A percentile compares a stretch with the other conserved stretches of the same genome.
phyloP scores from a whole-genome alignment of 2,888 invertebrate genomes.

The Leptopilina myrica region DNA sequence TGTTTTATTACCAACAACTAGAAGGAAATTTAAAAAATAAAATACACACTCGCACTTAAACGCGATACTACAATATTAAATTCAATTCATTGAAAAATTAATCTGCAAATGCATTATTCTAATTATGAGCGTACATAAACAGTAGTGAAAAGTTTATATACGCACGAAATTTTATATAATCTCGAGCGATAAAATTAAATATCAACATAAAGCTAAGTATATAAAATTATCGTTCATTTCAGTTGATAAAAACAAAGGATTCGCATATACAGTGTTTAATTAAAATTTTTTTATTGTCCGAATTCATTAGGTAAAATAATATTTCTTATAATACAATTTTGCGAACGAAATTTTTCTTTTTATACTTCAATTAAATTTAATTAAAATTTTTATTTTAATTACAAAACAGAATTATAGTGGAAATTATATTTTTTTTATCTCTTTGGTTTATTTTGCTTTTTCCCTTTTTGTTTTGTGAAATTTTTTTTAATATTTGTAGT shows the following conservation, averaged over 20 bases:
- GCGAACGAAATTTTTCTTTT: not conserved
- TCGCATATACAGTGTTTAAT: not conserved
- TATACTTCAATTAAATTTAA: too few species aligned
- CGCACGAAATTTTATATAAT: not conserved
- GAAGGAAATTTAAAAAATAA: not conserved
- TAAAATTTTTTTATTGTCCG: not conserved
- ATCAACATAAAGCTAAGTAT: not conserved
- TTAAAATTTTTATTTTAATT: too few species aligned
- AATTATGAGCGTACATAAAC: not conserved
- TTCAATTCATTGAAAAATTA: not conserved
- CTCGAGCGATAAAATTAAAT: not conserved
- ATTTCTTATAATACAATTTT: not conserved
- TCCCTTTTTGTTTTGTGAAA: too few species aligned
- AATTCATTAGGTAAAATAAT: not conserved
- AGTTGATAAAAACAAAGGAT: not conserved
- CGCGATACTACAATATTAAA: not conserved
- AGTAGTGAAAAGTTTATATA: not conserved
- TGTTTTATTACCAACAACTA: conserved; percentile 6
- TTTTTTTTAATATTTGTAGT: too few species aligned
- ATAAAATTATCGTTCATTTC: conserved; percentile 6
- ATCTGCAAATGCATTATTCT: not conserved
- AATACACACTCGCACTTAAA: not conserved
- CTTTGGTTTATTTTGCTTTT: too few species aligned
- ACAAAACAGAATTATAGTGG: too few species aligned
- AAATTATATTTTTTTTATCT: too few species aligned